phyloP scores from a whole-genome alignment of 2,113 vertebrate species.

The Burhinus oedicnemus region DNA sequence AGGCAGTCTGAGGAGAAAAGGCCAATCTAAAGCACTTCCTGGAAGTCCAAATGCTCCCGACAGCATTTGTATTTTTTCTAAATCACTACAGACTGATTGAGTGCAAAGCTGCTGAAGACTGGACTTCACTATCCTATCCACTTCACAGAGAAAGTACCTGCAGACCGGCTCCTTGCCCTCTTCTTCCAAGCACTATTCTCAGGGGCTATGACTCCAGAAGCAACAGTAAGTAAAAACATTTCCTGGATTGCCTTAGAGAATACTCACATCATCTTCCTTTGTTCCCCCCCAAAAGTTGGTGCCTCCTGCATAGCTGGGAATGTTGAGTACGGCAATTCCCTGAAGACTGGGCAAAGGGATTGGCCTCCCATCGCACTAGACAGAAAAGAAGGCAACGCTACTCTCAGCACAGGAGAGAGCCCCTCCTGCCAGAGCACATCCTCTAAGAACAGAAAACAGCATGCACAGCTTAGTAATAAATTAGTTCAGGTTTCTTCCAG shows the following conservation, averaged over 20 bases:
- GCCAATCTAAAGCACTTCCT: neutral
- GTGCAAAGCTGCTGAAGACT: neutral
- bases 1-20: neutral
- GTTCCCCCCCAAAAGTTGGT: slow-evolving; percentile 98
- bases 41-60: neutral
- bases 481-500: neutral
- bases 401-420: neutral
- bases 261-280: slow-evolving; percentile 93
- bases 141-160: neutral
- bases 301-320: slow-evolving; percentile 93
- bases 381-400: neutral
- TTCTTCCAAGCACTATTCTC: neutral
- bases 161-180: neutral
- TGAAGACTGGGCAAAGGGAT: slow-evolving; percentile 93
- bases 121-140: neutral
- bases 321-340: slow-evolving; percentile 94
- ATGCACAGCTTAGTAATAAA: neutral
- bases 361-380: slow-evolving; percentile 89
- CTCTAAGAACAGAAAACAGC: neutral
- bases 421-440: neutral
- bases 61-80: neutral
- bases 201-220: neutral
- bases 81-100: neutral
- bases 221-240: neutral
- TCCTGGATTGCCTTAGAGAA: neutral